These are phyloP conservation scores for Crotophaga sulcirostris DNA, from an alignment of 2,113 vertebrate species.

Conservation along the genomic window DNA sequence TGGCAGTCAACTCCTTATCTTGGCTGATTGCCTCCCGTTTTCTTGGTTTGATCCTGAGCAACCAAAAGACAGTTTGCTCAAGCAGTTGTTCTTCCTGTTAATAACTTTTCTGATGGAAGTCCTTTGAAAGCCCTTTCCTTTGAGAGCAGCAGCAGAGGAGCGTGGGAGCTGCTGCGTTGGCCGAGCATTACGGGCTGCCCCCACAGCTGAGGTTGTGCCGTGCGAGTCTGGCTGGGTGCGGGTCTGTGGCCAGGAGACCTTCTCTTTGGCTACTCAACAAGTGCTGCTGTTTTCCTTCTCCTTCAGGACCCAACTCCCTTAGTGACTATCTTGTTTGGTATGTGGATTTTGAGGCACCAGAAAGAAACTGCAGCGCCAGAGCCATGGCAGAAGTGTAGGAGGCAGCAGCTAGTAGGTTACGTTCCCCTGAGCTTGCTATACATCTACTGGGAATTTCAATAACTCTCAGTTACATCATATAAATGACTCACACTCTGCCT, in stretches of 20 bases:
- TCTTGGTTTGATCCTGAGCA: neutral
- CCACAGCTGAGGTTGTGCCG: rapidly evolving
- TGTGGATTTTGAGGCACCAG: neutral
- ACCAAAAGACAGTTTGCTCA: neutral
- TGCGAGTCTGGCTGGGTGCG: too few relatives aligned
- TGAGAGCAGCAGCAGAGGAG: neutral
- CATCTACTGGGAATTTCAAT: neutral
- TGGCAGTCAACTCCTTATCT: neutral
- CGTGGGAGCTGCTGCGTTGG: rapidly evolving
- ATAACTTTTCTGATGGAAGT: neutral
- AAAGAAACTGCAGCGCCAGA: neutral
- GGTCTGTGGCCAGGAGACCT: neutral
- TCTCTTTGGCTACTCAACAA: neutral
- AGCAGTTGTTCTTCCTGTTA: neutral
- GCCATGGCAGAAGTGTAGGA: neutral
- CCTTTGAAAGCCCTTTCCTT: neutral
- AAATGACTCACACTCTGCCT: neutral
- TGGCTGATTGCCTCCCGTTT: neutral
- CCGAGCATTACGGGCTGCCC: neutral
- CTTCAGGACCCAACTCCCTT: neutral
- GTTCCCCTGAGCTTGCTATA: neutral
- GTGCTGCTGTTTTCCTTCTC: neutral
- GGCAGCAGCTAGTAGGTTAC: neutral
- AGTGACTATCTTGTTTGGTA: neutral
- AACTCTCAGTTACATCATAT: neutral